Base-by-base conservation (phyloP, 2,888 invertebrate species). In the Eupithecia tripunctaria region DNA sequence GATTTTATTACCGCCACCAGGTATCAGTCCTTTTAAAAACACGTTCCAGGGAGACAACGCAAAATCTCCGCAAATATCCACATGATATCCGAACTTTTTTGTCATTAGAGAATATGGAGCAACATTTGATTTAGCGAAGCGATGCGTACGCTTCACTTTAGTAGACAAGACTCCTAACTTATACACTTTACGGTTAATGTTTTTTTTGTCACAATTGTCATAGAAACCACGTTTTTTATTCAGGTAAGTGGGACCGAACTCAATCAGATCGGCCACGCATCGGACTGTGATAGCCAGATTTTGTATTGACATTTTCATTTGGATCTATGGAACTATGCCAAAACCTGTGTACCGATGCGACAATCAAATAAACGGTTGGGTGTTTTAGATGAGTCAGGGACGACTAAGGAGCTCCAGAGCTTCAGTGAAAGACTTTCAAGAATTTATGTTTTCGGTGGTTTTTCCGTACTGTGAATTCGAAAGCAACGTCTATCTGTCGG, bases 301-400 rank as follows among this genome's bases (percentile, higher is more conserved):
- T 89, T 91, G 91, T 92, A 93, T 93, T 93, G 94, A 94, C 94
- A 94, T 94, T 94, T 93, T 75, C 67, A 75, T 68, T 68, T 70
- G 59, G 75, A 69, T 56, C 80, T 85, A 80, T 93, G 94, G 94
- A 92, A 80, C 76, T 18, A 70, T 72, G 91, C 93, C 94, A 88
- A 86, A 79, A 83, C 83, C 82, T 76, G 83, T 86, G 88, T 88
- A 87, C 88, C 84, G 86, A 86, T 88, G 86, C 87, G 87, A 89
- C 91, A 89, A 89, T 91, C 88, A 89, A 89, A 90, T 88, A 86
- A 87, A 82, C 85, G 84, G 29, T 63, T 36, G 10, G 36, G 12
- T 21, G 36, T 41, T 64, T 64, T 64, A 21, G 12, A 38, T 25
- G 38, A 21, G 36, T 41, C 64, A 12, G 36, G 21, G 38, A 64